phyloP scores from a whole-genome alignment of 2,888 invertebrate species.

The Nomada hirtipes region DNA sequence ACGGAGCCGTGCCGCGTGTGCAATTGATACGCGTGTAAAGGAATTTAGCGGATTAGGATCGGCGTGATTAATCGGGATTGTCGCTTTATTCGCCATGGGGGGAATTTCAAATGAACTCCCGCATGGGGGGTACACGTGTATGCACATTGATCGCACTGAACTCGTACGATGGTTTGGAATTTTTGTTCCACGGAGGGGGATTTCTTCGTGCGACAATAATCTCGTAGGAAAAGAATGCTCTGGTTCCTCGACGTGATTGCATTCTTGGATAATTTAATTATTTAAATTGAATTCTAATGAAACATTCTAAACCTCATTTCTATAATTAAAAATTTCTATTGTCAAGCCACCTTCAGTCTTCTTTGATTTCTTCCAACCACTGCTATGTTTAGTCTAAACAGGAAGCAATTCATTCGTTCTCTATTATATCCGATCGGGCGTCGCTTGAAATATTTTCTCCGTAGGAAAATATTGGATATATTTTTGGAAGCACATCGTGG shows the following conservation, averaged over 20 bases:
- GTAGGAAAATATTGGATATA: neutral
- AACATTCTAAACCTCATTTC: no score
- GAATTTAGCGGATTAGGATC: slow-evolving; percentile 49
- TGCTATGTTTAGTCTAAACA: no score
- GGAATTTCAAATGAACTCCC: slow-evolving; percentile 13
- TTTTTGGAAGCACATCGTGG: neutral
- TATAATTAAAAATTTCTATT: no score
- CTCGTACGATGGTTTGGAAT: neutral
- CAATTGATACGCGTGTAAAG: slow-evolving; percentile 56
- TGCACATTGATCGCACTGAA: neutral
- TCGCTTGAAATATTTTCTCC: neutral
- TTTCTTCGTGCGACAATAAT: neutral
- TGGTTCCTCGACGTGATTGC: no score
- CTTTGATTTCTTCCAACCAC: no score
- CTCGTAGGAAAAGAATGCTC: neutral
- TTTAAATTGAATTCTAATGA: no score
- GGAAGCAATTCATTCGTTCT: no score
- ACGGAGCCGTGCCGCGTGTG: slow-evolving; percentile 14
- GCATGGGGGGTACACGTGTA: neutral
- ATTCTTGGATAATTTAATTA: no score
- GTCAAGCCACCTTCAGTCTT: no score
- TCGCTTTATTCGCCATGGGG: slow-evolving; percentile 4
- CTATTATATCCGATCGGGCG: no score
- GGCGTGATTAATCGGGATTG: slow-evolving; percentile 38
- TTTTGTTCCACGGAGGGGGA: neutral